phyloP scores from a whole-genome alignment of 2,113 vertebrate species.

The Triplophysa tibetana region DNA sequence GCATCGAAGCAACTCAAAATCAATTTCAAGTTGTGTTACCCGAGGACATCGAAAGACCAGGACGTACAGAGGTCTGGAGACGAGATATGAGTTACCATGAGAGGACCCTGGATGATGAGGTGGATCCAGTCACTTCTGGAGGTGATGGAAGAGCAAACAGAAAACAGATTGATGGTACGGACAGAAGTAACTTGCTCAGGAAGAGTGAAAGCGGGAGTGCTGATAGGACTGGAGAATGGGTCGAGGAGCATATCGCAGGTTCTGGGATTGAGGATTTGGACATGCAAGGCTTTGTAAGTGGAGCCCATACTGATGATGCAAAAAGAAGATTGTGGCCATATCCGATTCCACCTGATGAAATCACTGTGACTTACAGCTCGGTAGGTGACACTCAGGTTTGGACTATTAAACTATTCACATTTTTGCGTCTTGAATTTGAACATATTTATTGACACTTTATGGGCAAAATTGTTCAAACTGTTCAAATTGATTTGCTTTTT shows the following conservation, averaged over 20 bases:
- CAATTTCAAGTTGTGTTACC: neutral
- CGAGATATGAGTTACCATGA: neutral
- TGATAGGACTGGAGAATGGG: constrained; percentile 23
- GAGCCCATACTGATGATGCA: neutral
- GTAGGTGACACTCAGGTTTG: constrained; percentile 23
- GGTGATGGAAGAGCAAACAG: neutral
- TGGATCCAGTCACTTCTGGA: constrained; percentile 32
- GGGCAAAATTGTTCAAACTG: no score
- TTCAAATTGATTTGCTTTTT: no score
- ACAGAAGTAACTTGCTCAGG: neutral
- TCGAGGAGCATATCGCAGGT: constrained; percentile 14
- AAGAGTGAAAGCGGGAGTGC: constrained; percentile 5
- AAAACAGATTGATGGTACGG: neutral
- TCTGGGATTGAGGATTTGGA: constrained; percentile 8
- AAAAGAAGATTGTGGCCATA: neutral
- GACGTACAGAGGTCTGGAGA: neutral
- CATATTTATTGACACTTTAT: no score
- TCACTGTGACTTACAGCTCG: neutral
- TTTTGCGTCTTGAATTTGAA: no score
- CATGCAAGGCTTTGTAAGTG: neutral
- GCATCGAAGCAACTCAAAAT: neutral
- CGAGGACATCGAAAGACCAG: neutral
- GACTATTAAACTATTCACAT: neutral
- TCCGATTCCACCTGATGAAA: neutral
- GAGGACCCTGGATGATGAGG: constrained; percentile 42